Conservation (phyloP, 1,140 invertebrate genomes). For the Coelopa frigida region DNA sequence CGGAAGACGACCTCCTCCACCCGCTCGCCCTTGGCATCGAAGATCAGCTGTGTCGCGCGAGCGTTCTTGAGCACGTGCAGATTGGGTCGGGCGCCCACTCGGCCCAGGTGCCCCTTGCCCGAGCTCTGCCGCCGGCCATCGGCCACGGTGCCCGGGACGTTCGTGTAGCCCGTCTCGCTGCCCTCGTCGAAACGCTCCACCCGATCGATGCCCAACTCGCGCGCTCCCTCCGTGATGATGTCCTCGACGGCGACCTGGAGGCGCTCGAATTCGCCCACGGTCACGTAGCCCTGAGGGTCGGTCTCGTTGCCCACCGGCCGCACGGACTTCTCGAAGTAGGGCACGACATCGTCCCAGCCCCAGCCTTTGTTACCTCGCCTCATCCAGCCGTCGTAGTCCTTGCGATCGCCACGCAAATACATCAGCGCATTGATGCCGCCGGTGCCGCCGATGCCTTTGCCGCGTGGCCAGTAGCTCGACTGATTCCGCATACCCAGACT, state of each 20-base stretch:
- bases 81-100: constrained; percentile 46
- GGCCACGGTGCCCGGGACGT: constrained; percentile 32
- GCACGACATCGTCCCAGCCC: constrained; percentile 32
- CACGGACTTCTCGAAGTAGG: constrained; percentile 26
- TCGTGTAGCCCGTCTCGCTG: constrained; percentile 44
- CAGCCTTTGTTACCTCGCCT: constrained; percentile 44
- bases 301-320: constrained; percentile 46
- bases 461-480: constrained; percentile 59
- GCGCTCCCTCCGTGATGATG: constrained; percentile 32
- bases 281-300: constrained; percentile 50
- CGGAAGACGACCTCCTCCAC: constrained; percentile 66
- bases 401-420: constrained; percentile 30
- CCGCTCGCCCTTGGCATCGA: constrained; percentile 54
- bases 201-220: constrained; percentile 29
- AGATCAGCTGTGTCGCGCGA: constrained; percentile 50
- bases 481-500: constrained; percentile 49
- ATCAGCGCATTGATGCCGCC: constrained; percentile 75
- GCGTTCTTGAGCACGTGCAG: constrained; percentile 59
- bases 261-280: constrained; percentile 46
- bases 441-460: constrained; percentile 67
- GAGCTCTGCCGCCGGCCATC: constrained; percentile 49
- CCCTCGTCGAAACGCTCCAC: constrained; percentile 48
- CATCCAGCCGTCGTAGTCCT: constrained; percentile 54
- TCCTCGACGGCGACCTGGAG: constrained; percentile 14
- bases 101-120: constrained; percentile 45